Base-by-base conservation (phyloP, 1,140 invertebrate species). In the Antheraea pernyi region DNA sequence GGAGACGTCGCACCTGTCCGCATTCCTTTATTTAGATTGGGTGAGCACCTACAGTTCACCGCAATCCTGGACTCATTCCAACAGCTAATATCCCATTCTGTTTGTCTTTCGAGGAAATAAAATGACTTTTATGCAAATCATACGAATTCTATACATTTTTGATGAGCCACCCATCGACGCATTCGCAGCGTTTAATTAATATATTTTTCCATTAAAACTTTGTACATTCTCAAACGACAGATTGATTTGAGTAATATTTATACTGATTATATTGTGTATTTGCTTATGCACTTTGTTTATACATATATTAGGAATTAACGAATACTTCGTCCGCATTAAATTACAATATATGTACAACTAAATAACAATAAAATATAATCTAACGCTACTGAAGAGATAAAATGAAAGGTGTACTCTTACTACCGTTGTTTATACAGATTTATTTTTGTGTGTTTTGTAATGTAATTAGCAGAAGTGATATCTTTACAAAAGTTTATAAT, bases 111-210 rank as follows among this genome's bases (percentile, higher is more conserved):
- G 88, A 86, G 81, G 85, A 88, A 91, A 91, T 91, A 91, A 91
- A 91, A 91, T 91, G 88, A 91, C 85, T 89, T 91, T 91, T 91
- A 91, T 91, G 88, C 86, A 91, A 91, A 91, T 91, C 87, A 89
- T 91, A 88, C 84, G 88, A 91, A 89, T 91, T 91, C 88, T 89
- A 91, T 91, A 91, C 89, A 91, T 92, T 91, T 81, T 93, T 94
- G 73, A 93, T 94, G 77, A 91, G 89, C 73, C 85, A 76, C 73
- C 83, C 86, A 68, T 83, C 82, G 83, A 94, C 94, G 80, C 94
- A 94, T 84, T 96, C 96, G 79, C 93, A 64, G 67, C 78, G 79
- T 86, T 90, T 91, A 91, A 91, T 91, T 91, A 91, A 88, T 88
- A 90, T 74, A 86, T 90, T 90, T 88, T 89, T 86, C 87, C 85